Percentiles rank a stretch among this genome's conserved stretches.
These are phyloP conservation scores for Bothrops jararaca DNA, from an alignment of 2,113 vertebrate species.

Conservation along the genomic window DNA sequence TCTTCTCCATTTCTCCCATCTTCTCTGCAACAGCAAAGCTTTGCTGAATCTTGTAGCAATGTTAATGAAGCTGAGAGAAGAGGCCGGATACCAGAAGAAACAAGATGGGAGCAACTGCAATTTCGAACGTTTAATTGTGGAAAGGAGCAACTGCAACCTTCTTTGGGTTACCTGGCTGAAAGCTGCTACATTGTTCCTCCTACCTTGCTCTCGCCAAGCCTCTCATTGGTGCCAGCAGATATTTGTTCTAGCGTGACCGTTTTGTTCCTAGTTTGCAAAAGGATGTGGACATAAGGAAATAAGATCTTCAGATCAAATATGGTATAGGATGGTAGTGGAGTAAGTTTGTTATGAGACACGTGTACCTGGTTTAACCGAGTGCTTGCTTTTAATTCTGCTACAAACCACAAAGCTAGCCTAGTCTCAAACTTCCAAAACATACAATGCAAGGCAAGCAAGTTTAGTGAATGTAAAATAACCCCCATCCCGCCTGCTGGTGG, in stretches of 20 bases:
- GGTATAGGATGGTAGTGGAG: background rate
- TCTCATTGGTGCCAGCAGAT: background rate
- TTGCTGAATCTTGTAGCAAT: background rate
- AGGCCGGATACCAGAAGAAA: background rate
- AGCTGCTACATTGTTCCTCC: background rate
- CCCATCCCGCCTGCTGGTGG: slow-evolving; percentile 8
- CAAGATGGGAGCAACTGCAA: background rate
- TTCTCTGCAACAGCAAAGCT: background rate
- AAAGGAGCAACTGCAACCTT: background rate
- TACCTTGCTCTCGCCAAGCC: background rate
- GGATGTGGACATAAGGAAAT: background rate
- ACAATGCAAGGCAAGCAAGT: background rate
- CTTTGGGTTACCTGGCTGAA: background rate
- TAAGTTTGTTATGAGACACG: background rate
- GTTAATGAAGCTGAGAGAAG: background rate
- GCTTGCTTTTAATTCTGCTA: background rate
- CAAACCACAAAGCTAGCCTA: background rate
- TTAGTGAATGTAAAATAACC: background rate
- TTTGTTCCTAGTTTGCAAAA: background rate
- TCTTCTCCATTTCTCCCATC: background rate
- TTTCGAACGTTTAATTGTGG: slow-evolving; percentile 22
- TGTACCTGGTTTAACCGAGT: background rate
- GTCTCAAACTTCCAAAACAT: background rate
- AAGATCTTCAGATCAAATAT: background rate
- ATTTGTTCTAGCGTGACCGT: background rate